Conservation (phyloP, 2,888 invertebrate genomes). For the Pherbina coryleti region DNA sequence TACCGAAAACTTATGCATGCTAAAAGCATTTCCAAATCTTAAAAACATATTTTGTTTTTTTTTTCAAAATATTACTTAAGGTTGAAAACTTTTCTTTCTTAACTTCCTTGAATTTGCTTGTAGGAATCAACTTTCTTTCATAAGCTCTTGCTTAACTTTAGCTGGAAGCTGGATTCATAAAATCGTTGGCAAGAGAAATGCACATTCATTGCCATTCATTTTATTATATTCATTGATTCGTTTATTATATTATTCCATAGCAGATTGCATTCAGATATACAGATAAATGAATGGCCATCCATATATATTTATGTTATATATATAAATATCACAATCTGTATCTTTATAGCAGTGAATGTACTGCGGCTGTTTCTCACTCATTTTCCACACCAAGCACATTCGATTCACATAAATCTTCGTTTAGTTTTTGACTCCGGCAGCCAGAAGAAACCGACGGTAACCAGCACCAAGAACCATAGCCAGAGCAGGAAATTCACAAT, state of each 20-base stretch:
- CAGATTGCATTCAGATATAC: constrained; percentile 12
- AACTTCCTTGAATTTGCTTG: no score
- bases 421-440: constrained; percentile 42
- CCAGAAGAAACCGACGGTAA: constrained; percentile 3
- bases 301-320: neutral
- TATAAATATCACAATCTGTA: constrained; percentile 1
- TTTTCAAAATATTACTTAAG: no score
- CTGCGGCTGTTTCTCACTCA: constrained; percentile 24
- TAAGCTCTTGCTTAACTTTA: neutral
- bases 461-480: neutral
- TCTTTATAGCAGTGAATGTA: constrained; percentile 10
- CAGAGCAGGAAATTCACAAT: neutral
- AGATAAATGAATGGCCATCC: constrained; percentile 1
- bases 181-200: neutral
- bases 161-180: neutral
- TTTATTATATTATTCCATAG: constrained; percentile 23
- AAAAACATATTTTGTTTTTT: no score
- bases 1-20: no score
- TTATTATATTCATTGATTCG: constrained; percentile 33
- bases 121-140: no score
- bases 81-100: no score
- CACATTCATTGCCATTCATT: constrained; percentile 25
- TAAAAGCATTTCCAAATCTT: no score
- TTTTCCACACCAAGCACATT: constrained; percentile 42
- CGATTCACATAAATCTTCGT: constrained; percentile 45